Evolutionary conservation across 2,888 invertebrate genomes (phyloP), one percentile per base, ranked within the genome.

Genomic region (Strigamia transsilvanica): DNA sequence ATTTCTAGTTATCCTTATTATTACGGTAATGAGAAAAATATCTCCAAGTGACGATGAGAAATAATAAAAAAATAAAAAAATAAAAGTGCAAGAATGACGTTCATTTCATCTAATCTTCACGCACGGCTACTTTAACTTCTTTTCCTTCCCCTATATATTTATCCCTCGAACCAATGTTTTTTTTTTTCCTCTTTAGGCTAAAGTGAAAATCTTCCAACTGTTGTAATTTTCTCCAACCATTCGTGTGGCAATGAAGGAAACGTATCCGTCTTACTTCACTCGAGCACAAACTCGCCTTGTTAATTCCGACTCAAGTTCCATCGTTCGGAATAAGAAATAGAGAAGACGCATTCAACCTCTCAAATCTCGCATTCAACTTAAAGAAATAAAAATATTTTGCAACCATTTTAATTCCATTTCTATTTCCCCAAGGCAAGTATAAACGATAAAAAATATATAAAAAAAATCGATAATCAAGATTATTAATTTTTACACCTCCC

Each of bases 191-290:
- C 56, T 18, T 56, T 18, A 56, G 56, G 21, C 56, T n/a, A 56
- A 56, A 56, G 46, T 56, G 56, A 56, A 56, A 56, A 56, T 56
- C 56, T 56, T 56, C 56, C 56, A 18, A 56, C 56, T 56, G 56
- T 56, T 56, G 56, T 56, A 56, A 56, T 56, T 56, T 56, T 56
- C 56, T 56, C 56, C 56, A 56, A 21, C 56, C 56, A 56, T 56
- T 56, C 56, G 56, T 56, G 56, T 18, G 56, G 56, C 56, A 56
- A 18, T 56, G 56, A 56, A 56, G 18, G 56, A 56, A 56, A 56
- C n/a, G 56, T 56, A 56, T 56, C 56, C 56, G 56, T 56, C 56
- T 56, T 56, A 56, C 56, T 56, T 56, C 56, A 56, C 56, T 56
- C 56, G 56, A 18, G 56, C 56, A 56, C 56, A 18, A 56, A 56